Evolutionary conservation across 2,797 vertebrate species (phyloP).

Genomic region (Pantherophis vulpinus): DNA sequence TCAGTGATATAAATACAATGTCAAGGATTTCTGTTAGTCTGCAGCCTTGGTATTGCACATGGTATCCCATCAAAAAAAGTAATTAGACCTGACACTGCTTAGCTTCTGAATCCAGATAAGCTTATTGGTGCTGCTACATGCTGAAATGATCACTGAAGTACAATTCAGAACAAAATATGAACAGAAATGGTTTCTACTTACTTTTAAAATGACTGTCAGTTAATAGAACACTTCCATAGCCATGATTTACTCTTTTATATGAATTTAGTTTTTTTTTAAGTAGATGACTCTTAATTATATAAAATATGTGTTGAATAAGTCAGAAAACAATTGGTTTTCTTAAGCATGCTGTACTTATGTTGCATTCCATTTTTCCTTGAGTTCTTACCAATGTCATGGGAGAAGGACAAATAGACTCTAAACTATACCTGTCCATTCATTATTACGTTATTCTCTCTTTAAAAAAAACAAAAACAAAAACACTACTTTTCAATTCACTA

Average conservation of each 20-base stretch:
- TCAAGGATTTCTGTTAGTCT: not conserved
- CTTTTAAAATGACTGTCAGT: not conserved
- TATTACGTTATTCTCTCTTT: not conserved
- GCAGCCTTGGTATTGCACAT: not conserved
- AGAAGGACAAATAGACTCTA: not conserved
- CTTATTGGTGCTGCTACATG: not conserved
- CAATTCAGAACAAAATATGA: not conserved
- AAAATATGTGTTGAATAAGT: not conserved
- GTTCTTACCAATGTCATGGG: not conserved
- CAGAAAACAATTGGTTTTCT: not conserved
- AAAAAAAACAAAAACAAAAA: not conserved
- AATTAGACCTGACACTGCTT: not conserved
- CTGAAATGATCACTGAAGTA: not conserved
- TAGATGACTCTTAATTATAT: not conserved
- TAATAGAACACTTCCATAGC: not conserved
- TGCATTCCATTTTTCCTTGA: not conserved
- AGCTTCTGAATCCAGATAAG: not conserved
- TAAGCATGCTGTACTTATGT: not conserved
- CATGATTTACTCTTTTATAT: no score
- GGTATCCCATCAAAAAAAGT: not conserved
- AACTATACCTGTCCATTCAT: not conserved
- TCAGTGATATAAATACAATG: not conserved
- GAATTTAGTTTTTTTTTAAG: not conserved
- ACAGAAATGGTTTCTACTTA: not conserved
- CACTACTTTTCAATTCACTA: not conserved